Evolutionary conservation across 1,140 invertebrate genomes (phyloP), one percentile per base, ranked within the genome.

Genomic region (honey bee (Apis mellifera)): DNA sequence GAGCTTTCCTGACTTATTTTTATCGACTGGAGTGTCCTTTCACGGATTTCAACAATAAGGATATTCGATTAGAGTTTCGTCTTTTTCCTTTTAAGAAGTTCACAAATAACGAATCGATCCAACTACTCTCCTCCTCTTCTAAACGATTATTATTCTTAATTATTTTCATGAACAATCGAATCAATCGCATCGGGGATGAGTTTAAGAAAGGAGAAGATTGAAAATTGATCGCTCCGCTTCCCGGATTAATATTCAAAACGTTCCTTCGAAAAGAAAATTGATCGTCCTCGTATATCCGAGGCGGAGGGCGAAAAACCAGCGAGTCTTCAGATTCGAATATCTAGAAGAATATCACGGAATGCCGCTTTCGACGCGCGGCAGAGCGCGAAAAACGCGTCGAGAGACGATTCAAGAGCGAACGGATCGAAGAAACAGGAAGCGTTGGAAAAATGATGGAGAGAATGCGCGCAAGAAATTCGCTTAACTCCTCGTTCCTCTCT

Each of bases 401-500:
- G 50, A 73, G 26, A 65, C 78, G 65, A 73, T 80, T n/a, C 21
- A 26, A 19, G 42, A n/a, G 50, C 32, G 42, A 50, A 74, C 65
- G 70, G 54, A 74, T 74, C 78, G 69, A 15, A 42, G 52, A n/a
- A 50, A 13, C 21, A 23, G 69, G 54, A 26, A 54, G 23, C 7
- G 19, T 19, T 17, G 7, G 57, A 79, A 79, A 69, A 70, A 50
- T 62, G 77, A 79, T 71, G 23, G 42, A 13, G 70, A 48, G 66
- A 74, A 55, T 74, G n/a, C 32, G 12, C 57, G 26, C 23, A 70
- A 62, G 32, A 32, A 32, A 73, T 80, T 74, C 70, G 19, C n/a
- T 71, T 71, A 48, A 9, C 62, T 23, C 26, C 62, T 23, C 26
- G 26, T 64, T 66, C 48, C 64, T 50, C 21, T 13, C 66, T 54